phyloP scores from a whole-genome alignment of 2,888 invertebrate species.

The Xestia ashworthii region DNA sequence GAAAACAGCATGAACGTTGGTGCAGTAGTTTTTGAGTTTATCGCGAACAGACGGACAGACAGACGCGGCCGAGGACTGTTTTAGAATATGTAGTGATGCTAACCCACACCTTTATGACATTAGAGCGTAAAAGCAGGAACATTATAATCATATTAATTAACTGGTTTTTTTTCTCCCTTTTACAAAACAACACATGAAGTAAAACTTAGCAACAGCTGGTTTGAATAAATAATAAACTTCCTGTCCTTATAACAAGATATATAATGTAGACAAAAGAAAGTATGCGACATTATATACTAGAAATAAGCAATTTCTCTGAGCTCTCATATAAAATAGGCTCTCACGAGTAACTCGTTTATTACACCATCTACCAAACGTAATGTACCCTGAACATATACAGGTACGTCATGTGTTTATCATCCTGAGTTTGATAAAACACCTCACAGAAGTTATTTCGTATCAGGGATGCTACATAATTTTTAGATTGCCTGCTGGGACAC shows the following conservation, averaged over 20 bases:
- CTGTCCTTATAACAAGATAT: neutral
- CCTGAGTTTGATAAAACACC: constrained; percentile 42
- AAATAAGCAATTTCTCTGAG: constrained; percentile 13
- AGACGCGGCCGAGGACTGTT: no score
- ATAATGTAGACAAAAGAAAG: neutral
- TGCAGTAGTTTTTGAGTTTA: no score
- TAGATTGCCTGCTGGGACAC: neutral
- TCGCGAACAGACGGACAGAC: no score
- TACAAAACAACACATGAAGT: neutral
- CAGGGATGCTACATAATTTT: neutral
- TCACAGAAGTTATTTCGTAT: constrained; percentile 28
- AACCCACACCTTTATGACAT: neutral
- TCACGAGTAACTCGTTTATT: constrained; percentile 13
- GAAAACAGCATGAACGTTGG: no score
- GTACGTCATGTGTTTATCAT: constrained; percentile 42
- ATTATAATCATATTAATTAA: neutral
- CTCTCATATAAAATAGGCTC: constrained; percentile 5
- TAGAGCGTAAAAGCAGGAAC: neutral
- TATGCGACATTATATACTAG: neutral
- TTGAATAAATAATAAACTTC: neutral
- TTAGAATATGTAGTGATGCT: neutral
- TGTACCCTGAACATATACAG: constrained; percentile 36
- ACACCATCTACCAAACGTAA: constrained; percentile 27
- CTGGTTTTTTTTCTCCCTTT: neutral
- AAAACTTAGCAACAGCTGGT: neutral